These are phyloP conservation scores for Hemitrygon akajei DNA, from an alignment of 2,797 vertebrate genomes.

Conservation along the genomic window DNA sequence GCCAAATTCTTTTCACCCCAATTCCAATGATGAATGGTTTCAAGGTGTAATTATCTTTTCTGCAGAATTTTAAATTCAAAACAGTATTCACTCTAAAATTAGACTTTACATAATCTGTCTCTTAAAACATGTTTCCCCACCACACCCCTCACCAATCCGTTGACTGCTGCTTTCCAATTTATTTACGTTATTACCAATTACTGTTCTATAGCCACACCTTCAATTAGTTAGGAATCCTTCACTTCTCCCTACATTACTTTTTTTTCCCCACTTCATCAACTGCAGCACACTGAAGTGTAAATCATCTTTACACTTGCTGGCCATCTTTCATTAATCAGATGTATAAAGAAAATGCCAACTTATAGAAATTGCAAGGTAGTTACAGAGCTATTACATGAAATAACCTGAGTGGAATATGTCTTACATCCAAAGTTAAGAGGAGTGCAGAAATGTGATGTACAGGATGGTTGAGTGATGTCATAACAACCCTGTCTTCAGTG, in stretches of 20 bases:
- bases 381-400: neutral
- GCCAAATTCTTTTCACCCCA: neutral
- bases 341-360: neutral
- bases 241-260: neutral
- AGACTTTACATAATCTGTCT: neutral
- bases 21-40: neutral
- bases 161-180: neutral
- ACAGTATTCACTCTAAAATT: neutral
- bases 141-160: neutral
- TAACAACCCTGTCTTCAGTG: too few species aligned
- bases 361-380: neutral
- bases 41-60: neutral
- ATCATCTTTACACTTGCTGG: neutral
- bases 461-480: too few species aligned
- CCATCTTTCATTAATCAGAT: neutral
- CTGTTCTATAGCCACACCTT: neutral
- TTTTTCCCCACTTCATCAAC: neutral
- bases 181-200: neutral
- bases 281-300: neutral
- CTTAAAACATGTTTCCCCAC: too few species aligned
- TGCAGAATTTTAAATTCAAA: neutral
- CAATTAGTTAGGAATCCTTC: neutral
- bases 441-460: too few species aligned
- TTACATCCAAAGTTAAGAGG: neutral
- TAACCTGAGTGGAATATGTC: neutral